phyloP scores from a whole-genome alignment of 2,888 invertebrate species.

The Lasioglossum vierecki region DNA sequence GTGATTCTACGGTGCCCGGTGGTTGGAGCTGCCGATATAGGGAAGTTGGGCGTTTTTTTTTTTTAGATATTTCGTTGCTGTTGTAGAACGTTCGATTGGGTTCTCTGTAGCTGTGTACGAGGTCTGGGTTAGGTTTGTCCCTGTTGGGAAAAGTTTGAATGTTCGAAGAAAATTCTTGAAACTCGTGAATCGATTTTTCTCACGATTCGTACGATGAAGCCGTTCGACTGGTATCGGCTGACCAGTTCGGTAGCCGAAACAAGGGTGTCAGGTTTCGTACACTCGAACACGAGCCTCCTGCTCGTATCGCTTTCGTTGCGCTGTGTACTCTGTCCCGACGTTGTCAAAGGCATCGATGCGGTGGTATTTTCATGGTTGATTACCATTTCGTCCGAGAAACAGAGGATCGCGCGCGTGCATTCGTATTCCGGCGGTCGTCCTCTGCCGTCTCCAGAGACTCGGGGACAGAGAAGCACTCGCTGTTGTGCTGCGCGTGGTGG shows the following conservation, averaged over 20 bases:
- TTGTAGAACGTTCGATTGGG: neutral
- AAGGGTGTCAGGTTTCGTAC: constrained; percentile 4
- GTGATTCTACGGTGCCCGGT: neutral
- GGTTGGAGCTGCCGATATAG: neutral
- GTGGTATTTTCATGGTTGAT: constrained; percentile 36
- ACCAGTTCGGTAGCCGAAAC: constrained; percentile 1
- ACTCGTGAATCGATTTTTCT: neutral
- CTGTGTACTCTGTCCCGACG: neutral
- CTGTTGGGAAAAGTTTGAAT: neutral
- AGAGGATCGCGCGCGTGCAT: neutral
- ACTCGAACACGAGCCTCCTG: neutral
- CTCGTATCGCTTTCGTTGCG: neutral
- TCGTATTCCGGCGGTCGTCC: constrained; percentile 31
- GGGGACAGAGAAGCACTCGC: neutral
- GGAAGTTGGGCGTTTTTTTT: neutral
- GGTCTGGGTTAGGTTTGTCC: neutral
- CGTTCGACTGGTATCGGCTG: neutral
- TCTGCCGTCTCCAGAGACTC: neutral
- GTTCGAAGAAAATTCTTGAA: neutral
- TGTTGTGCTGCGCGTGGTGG: neutral
- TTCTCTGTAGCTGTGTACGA: neutral
- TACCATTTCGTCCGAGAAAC: constrained; percentile 31
- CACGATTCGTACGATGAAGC: neutral
- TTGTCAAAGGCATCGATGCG: constrained; percentile 36
- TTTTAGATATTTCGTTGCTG: neutral